Conservation (phyloP, 2,888 invertebrate genomes). For the Enoplolaimus lenunculus region DNA sequence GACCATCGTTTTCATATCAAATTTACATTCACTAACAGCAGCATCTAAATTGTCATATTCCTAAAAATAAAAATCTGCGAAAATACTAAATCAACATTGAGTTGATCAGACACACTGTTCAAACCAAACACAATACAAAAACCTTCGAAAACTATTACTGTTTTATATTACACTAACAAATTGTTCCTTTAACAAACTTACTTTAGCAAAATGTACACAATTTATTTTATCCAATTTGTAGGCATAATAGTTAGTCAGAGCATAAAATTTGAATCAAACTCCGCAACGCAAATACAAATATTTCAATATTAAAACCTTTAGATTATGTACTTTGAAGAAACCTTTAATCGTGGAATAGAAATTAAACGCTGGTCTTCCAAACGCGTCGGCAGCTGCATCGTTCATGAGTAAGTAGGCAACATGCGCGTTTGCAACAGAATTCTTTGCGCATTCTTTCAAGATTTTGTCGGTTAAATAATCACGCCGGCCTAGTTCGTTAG, state of each 20-base stretch:
- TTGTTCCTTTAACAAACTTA: too few species aligned
- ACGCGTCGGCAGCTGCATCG: conserved; percentile 31
- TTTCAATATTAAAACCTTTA: too few species aligned
- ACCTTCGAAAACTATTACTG: too few species aligned
- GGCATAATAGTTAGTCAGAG: too few species aligned
- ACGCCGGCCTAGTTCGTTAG: conserved; percentile 34
- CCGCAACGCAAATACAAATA: too few species aligned
- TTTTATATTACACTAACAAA: too few species aligned
- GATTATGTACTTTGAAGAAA: conserved; percentile 34
- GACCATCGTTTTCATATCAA: too few species aligned
- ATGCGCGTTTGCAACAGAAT: conserved; percentile 23
- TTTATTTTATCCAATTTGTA: too few species aligned
- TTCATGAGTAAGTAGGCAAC: conserved; percentile 34
- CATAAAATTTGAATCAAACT: too few species aligned
- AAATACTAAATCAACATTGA: not conserved
- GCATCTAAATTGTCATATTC: too few species aligned
- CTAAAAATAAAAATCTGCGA: too few species aligned
- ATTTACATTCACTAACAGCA: too few species aligned
- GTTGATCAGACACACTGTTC: not conserved
- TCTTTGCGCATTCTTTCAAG: conserved; percentile 29
- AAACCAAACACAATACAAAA: not conserved
- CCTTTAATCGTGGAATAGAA: conserved; percentile 37
- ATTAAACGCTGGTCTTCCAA: conserved; percentile 38
- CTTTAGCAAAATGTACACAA: not conserved
- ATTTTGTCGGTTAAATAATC: conserved; percentile 34